Base-by-base conservation (phyloP, 2,888 invertebrate species). In the Lamproptera curius region DNA sequence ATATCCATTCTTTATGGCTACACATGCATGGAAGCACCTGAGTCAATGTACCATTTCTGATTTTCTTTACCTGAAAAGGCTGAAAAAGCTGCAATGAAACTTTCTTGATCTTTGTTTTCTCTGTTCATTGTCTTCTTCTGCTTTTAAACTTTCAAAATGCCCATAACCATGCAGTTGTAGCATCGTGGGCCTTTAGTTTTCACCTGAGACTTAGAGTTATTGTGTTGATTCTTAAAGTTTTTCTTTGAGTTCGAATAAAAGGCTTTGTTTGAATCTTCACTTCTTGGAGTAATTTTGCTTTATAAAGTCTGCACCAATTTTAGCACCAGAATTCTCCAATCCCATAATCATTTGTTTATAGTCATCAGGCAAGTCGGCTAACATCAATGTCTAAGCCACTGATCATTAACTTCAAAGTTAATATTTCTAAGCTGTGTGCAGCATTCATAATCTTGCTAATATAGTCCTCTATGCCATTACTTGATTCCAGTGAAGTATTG, bases 121-220 rank as follows among this genome's bases (percentile, higher is more conserved):
- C 8, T 23, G 23, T 4, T 23, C 8, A 23, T 4, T 23, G 9
- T 8, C n/a, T 5, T 28, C 28, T 28, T 28, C n/a, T 2, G 4
- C 2, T 28, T 28, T 28, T 28, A 2, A 35, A 2, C 14, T 35
- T 2, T 11, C 35, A 8, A 35, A 35, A 9, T 35, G 14, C 14
- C 4, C 35, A 16, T 11, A 49, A 49, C 38, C 49, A 49, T 49
- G 34, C 43, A 38, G 38, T 35, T 43, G 43, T 41, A 44, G 26
- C 43, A 49, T 43, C 49, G 38, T 20, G 40, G 35, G 28, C 44
- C 40, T 40, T 44, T 50, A 52, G 54, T 52, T 54, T 56, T 55
- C 52, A 59, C 59, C 58, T 57, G 56, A 74, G 78, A 77, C 80
- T 79, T 75, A 78, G 80, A 73, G 10, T 28, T 28, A 8, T 28